Conservation (phyloP, 1,140 invertebrate genomes). For the Eurosta solidaginis region DNA sequence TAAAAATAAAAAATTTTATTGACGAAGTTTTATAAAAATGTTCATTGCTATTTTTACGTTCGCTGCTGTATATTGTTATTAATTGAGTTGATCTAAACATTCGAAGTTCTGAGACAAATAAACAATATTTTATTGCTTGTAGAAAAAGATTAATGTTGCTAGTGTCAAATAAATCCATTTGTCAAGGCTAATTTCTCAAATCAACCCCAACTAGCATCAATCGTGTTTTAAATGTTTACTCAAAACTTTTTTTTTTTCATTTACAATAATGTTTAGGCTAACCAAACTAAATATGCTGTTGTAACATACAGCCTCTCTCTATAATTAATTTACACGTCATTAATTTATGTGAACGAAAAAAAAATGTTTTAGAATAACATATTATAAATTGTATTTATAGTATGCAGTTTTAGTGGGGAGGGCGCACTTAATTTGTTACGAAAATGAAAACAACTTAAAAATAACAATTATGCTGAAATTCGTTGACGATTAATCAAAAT, state of each 20-base stretch:
- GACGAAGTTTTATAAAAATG: no score
- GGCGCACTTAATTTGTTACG: constrained; percentile 9
- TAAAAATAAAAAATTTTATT: no score
- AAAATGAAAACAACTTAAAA: constrained; percentile 16
- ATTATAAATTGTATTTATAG: neutral
- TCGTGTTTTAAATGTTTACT: neutral
- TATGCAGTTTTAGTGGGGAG: neutral
- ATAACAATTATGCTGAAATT: constrained; percentile 28
- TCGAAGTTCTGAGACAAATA: no score
- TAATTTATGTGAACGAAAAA: constrained; percentile 14
- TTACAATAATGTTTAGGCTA: neutral
- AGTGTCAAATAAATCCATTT: neutral
- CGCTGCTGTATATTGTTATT: no score
- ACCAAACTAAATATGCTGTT: neutral
- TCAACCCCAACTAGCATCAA: neutral
- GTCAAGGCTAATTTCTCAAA: neutral
- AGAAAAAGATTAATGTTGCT: neutral
- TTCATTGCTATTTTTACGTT: no score
- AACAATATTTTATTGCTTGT: no score
- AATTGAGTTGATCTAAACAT: no score
- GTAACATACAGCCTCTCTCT: neutral
- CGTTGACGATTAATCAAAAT: constrained; percentile 31
- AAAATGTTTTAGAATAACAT: neutral
- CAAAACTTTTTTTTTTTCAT: neutral
- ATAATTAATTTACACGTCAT: constrained; percentile 23